Conservation (phyloP, 2,113 vertebrate species). For the Caranx ignobilis region DNA sequence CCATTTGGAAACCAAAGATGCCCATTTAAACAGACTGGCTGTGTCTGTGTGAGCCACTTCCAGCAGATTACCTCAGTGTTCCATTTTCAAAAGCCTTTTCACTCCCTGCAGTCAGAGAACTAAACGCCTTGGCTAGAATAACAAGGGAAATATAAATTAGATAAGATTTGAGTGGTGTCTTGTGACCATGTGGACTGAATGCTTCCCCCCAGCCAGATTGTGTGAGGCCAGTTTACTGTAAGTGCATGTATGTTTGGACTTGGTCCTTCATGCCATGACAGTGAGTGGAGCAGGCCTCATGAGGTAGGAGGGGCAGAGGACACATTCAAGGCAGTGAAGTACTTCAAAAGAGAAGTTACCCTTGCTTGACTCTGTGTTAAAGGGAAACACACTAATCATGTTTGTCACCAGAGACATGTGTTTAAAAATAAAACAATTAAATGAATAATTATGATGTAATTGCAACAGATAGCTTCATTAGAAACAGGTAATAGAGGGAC, state of each 20-base stretch:
- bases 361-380: neutral
- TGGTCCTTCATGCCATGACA: neutral
- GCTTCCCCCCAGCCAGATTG: constrained; percentile 6
- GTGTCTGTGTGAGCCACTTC: neutral
- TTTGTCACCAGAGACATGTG: neutral
- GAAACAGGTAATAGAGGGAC: neutral
- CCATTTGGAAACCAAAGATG: constrained; percentile 8
- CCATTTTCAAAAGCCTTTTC: constrained; percentile 2
- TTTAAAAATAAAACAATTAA: constrained; percentile 21
- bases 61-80: constrained; percentile 20
- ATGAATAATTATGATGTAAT: constrained; percentile 16
- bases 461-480: constrained; percentile 5
- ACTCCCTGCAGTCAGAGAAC: constrained; percentile 20
- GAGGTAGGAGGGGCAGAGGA: constrained; percentile 11
- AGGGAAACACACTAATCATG: neutral
- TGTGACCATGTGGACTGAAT: neutral
- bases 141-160: constrained; percentile 9
- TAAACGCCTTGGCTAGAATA: constrained; percentile 15
- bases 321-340: constrained; percentile 1
- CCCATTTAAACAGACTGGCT: neutral
- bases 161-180: constrained; percentile 16
- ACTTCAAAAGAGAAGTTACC: constrained; percentile 6
- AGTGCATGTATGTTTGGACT: constrained; percentile 2
- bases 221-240: constrained; percentile 23
- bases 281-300: neutral